Conservation (phyloP, 2,797 vertebrate species). For the Muscicapa striata region DNA sequence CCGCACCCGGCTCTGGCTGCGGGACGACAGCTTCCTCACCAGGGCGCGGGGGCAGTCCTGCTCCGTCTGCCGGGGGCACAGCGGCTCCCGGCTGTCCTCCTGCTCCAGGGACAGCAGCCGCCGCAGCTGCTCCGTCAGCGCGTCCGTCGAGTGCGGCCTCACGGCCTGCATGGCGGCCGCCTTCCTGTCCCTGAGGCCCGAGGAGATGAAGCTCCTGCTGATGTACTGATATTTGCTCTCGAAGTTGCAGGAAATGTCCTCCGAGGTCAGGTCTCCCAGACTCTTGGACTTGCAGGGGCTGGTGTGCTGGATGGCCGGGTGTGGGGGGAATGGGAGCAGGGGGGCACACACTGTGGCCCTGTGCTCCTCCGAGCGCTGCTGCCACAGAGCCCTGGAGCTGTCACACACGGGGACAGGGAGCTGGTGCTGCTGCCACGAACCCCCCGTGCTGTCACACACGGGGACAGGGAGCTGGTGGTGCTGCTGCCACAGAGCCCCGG, state of each 20-base stretch:
- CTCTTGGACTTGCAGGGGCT: slow-evolving; percentile 95
- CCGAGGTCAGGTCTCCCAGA: slow-evolving; percentile 95
- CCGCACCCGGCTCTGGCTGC: slow-evolving; percentile 95
- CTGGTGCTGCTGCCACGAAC: too few species aligned
- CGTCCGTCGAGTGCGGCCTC: slow-evolving; percentile 80
- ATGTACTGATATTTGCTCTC: slow-evolving; percentile 97
- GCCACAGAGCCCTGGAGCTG: background rate
- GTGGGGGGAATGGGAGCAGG: too few species aligned
- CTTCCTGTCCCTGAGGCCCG: slow-evolving; percentile 80
- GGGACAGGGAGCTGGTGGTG: too few species aligned
- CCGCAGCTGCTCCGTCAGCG: slow-evolving; percentile 91
- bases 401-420: too few species aligned
- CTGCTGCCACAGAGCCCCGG: background rate
- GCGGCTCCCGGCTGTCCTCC: slow-evolving; percentile 72
- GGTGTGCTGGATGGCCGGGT: background rate
- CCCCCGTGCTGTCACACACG: too few species aligned
- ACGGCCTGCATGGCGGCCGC: slow-evolving; percentile 49
- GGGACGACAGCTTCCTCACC: slow-evolving; percentile 90
- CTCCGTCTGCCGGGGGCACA: slow-evolving; percentile 50
- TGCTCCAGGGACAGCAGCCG: slow-evolving; percentile 89
- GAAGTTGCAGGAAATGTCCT: slow-evolving; percentile 97
- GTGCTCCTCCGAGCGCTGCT: background rate
- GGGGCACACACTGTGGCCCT: too few species aligned
- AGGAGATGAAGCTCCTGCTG: slow-evolving; percentile 90
- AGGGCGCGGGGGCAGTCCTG: slow-evolving; percentile 82